Percentiles rank a stretch among this genome's conserved stretches.
These are phyloP conservation scores for Ceratosolen solmsi DNA, from an alignment of 1,140 invertebrate genomes.

Conservation along the genomic window DNA sequence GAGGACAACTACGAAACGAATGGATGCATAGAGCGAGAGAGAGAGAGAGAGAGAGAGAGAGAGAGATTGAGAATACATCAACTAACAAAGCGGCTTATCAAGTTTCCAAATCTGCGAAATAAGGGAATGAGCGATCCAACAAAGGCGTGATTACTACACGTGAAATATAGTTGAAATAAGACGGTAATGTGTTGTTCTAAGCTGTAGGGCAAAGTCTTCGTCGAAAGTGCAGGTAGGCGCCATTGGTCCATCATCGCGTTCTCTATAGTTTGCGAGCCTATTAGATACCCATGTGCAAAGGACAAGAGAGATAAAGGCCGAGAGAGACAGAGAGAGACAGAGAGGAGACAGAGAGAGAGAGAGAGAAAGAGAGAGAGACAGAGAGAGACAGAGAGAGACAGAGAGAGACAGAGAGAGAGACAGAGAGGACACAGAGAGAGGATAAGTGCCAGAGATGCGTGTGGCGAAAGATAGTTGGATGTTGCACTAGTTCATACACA, in stretches of 20 bases:
- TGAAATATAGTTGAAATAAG: slow-evolving; percentile 35
- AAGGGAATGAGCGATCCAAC: slow-evolving; percentile 23
- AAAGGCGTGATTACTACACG: slow-evolving; percentile 32
- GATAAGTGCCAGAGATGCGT: too few relatives aligned
- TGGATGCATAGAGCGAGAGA: too few relatives aligned
- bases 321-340: too few relatives aligned
- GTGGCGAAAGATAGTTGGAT: too few relatives aligned
- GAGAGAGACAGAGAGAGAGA: too few relatives aligned
- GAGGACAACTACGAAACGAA: too few relatives aligned
- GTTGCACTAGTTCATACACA: too few relatives aligned
- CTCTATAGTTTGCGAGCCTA: not conserved
- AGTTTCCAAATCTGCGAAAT: slow-evolving; percentile 45
- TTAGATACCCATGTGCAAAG: slow-evolving; percentile 1
- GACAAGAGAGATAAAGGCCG: not conserved
- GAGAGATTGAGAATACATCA: not conserved
- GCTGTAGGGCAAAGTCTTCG: slow-evolving; percentile 33
- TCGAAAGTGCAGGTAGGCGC: slow-evolving; percentile 30
- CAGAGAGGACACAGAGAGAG: too few relatives aligned
- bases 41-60: not conserved
- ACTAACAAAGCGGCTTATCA: slow-evolving; percentile 37
- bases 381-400: too few relatives aligned
- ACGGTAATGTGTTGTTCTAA: slow-evolving; percentile 16
- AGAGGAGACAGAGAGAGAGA: too few relatives aligned
- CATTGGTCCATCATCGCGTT: not conserved
- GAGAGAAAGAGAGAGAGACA: slow-evolving; percentile 6